Base-by-base conservation (phyloP, 2,113 vertebrate genomes). In the Boulengeromyrus knoepffleri region DNA sequence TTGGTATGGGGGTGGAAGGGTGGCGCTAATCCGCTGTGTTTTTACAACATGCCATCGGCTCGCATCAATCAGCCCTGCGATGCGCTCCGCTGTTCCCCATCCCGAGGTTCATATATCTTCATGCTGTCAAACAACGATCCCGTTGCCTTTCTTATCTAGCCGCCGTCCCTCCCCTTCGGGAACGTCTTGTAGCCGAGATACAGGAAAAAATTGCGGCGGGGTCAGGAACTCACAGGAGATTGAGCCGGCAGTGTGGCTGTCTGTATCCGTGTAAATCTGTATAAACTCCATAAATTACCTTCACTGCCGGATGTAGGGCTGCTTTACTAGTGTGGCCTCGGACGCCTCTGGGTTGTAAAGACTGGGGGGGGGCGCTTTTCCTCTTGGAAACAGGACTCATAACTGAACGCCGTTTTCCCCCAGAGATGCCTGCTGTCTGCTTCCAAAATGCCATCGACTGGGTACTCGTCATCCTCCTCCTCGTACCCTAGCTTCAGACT, bases 191-290 rank as follows among this genome's bases (percentile, higher is more conserved):
- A 39, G 70, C 50, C 50, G 27, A 87, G 50, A 56, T 53, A 19
- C 10, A n/a, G 62, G 36, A 46, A 66, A 27, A 70, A 31, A 70
- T 70, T 12, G 7, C 39, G 4, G 17, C 24, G 13, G 50, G 58
- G 39, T 42, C 66, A 89, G 88, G 3, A 50, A 50, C 88, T 50
- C 9, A 7, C 45, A 13, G 88, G 62, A 89, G 88, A 89, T 89
- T 8, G 27, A 77, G 46, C 47, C 47, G 8, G 12, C 66, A 45
- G 36, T 4, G 42, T 2, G 62, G 47, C 21, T 10, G 46, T 89
- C 66, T 80, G 46, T 36, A 39, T n/a, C 47, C 19, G 27, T 15
- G 19, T 50, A 17, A 17, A 58, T n/a, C n/a, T 45, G 3, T 47
- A 47, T 45, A 24, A 85, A 47, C 42, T 85, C 83, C 45, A 85